A percentile compares a stretch with the other conserved stretches of the same genome.
phyloP scores from a whole-genome alignment of 2,888 invertebrate species.

The Halocaridina rubra region DNA sequence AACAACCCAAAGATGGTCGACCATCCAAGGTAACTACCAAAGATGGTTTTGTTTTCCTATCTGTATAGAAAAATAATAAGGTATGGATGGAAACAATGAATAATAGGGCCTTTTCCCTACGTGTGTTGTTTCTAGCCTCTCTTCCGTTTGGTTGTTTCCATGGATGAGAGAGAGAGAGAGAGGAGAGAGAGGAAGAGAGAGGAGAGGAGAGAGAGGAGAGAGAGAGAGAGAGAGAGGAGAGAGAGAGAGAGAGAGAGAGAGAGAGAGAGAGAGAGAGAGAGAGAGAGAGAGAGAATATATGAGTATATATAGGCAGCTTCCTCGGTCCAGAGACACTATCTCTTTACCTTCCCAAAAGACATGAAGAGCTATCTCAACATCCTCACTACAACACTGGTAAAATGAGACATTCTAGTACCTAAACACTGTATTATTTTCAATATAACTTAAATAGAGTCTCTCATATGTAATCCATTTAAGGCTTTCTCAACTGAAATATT shows the following conservation, averaged over 20 bases:
- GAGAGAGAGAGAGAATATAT: background rate
- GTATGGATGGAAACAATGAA: background rate
- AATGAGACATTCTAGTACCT: background rate
- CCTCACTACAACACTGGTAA: background rate
- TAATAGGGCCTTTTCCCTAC: background rate
- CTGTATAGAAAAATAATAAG: background rate
- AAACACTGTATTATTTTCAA: background rate
- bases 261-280: background rate
- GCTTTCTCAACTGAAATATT: no score
- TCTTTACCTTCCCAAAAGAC: no score
- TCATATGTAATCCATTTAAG: no score
- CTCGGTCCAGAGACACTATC: background rate
- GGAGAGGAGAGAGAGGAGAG: background rate
- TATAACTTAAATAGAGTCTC: no score
- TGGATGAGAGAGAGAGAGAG: background rate
- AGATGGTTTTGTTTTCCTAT: background rate
- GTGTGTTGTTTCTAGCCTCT: constrained; percentile 73
- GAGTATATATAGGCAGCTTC: background rate
- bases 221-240: background rate
- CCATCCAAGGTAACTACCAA: background rate
- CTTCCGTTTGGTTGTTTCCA: constrained; percentile 75
- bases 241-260: background rate
- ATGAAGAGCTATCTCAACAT: background rate
- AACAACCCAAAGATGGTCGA: background rate
- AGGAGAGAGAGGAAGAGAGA: background rate